A percentile compares a stretch with the other conserved stretches of the same genome.
phyloP scores from a whole-genome alignment of 1,140 invertebrate species.

The Pygmarrhopalites habei region DNA sequence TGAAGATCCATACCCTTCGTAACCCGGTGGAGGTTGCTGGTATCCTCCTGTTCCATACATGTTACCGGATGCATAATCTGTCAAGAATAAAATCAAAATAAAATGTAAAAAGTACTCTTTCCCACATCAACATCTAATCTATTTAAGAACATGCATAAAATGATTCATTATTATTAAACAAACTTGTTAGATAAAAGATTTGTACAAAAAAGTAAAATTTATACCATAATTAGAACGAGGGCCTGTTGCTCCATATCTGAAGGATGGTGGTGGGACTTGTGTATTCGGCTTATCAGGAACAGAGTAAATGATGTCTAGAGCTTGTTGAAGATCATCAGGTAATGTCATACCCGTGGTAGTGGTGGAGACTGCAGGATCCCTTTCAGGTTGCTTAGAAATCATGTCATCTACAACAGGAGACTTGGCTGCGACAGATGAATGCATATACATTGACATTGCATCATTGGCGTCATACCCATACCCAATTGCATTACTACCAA shows the following conservation, averaged over 20 bases:
- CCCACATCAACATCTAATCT: no score
- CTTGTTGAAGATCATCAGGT: constrained; percentile 38
- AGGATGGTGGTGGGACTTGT: constrained; percentile 21
- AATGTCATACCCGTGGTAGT: constrained; percentile 5
- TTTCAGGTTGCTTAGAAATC: not conserved
- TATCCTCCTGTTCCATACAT: no score
- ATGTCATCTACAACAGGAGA: not conserved
- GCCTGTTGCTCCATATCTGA: not conserved
- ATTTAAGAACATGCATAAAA: no score
- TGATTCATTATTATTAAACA: no score
- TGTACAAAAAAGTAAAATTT: no score
- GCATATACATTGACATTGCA: not conserved
- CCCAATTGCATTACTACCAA: no score
- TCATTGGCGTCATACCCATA: no score
- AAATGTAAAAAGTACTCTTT: not conserved
- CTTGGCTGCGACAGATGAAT: not conserved
- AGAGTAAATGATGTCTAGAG: constrained; percentile 37
- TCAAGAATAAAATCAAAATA: not conserved
- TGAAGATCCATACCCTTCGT: constrained; percentile 26
- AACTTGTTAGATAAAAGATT: no score
- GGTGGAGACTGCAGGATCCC: not conserved
- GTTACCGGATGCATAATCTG: constrained; percentile 6
- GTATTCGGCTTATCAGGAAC: constrained; percentile 17
- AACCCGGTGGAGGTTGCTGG: not conserved
- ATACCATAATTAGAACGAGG: constrained; percentile 8